These are phyloP conservation scores for Drosophila virilis DNA, from an alignment of 1,140 invertebrate species.

Conservation along the genomic window DNA sequence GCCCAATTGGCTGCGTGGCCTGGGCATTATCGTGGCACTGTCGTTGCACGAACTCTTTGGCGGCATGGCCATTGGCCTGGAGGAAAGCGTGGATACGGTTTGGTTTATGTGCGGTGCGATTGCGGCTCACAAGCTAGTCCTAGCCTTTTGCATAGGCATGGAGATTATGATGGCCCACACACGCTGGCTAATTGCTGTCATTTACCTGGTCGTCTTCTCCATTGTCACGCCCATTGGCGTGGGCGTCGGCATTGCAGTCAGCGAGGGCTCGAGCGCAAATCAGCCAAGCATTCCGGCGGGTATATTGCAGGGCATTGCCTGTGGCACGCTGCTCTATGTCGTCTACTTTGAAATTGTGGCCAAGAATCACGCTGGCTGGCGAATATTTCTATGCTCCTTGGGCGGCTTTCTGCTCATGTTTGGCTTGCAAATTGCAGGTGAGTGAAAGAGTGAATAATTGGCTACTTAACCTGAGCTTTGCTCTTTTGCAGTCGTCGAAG, in stretches of 20 bases:
- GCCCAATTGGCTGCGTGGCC: slow-evolving; percentile 87
- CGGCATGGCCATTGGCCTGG: slow-evolving; percentile 94
- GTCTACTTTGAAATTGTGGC: slow-evolving; percentile 96
- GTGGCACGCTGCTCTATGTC: slow-evolving; percentile 94
- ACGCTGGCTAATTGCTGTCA: slow-evolving; percentile 86
- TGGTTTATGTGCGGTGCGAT: slow-evolving; percentile 93
- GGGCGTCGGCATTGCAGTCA: slow-evolving; percentile 88
- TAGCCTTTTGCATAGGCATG: slow-evolving; percentile 93
- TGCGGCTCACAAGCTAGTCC: slow-evolving; percentile 94
- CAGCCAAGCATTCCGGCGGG: slow-evolving; percentile 87
- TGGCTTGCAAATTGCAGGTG: slow-evolving; percentile 89
- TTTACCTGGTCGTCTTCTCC: slow-evolving; percentile 91
- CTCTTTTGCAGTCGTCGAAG: slow-evolving; percentile 55
- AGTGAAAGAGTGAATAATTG: slow-evolving; percentile 84
- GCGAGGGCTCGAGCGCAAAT: slow-evolving; percentile 86
- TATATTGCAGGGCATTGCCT: slow-evolving; percentile 70
- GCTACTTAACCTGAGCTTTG: background rate
- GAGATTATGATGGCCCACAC: slow-evolving; percentile 89
- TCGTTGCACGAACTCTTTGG: slow-evolving; percentile 96
- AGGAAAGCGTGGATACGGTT: slow-evolving; percentile 88
- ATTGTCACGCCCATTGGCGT: slow-evolving; percentile 92
- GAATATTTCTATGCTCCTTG: slow-evolving; percentile 89
- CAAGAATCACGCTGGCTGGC: slow-evolving; percentile 89
- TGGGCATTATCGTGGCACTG: slow-evolving; percentile 92
- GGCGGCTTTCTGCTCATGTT: slow-evolving; percentile 91